Base-by-base conservation (phyloP, 1,140 invertebrate genomes). In the Leptopilina boulardi region DNA sequence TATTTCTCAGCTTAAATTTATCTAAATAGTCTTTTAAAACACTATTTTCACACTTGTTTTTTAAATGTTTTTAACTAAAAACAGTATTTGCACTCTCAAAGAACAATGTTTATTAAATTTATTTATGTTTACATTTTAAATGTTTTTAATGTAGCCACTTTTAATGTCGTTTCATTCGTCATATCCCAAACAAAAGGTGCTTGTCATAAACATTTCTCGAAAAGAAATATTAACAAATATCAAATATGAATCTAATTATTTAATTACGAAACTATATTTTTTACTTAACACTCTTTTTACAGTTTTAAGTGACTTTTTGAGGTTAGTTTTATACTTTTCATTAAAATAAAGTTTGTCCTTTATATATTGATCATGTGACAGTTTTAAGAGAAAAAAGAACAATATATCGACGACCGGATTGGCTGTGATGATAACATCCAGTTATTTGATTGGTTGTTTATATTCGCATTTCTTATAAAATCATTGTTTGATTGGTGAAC, bases 291-390 rank as follows among this genome's bases (percentile, higher is more conserved):
- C 8, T 51, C 2, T 51, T 51, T 51, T 51, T 15, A 15, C 47
- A 51, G 15, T 51, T 51, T 51, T 47, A n/a, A n/a, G 47, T 51
- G 5, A 51, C n/a, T n/a, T 51, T 2, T 51, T n/a, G 15, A 18
- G 42, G 15, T 51, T 18, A 51, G 15, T 51, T 13, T 15, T n/a
- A 15, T 47, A 10, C 42, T 15, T 38, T 38, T 38, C 34, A 38
- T 38, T 6, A 38, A n/a, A 13, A 18, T 51, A n/a, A 51, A 51
- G 47, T 51, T 51, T 18, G 47, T 18, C n/a, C n/a, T 51, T 18
- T 51, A 51, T 42, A 9, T 51, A 51, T 51, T 51, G 47, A 51
- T 51, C 47, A 51, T n/a, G 47, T 51, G 47, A 51, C 42, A 18
- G n/a, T 51, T 51, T 47, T 15, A 3, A 51, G 8, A 51, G n/a